Percentiles rank a stretch among this genome's conserved stretches.
These are phyloP conservation scores for Anorthoa munda DNA, from an alignment of 2,888 invertebrate genomes.

Conservation along the genomic window DNA sequence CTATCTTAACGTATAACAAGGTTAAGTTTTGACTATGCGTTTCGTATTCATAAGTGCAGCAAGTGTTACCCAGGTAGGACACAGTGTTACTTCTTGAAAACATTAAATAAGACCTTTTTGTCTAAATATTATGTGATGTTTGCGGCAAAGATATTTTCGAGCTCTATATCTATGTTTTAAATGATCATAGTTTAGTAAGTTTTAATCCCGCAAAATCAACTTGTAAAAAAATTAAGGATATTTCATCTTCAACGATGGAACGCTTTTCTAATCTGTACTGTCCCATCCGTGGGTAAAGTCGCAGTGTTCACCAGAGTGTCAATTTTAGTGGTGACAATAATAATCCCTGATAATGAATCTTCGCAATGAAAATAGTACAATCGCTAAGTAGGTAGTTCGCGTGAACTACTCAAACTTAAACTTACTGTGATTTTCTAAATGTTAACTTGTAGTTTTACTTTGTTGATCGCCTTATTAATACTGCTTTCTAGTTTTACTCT, in stretches of 20 bases:
- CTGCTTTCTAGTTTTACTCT: not conserved
- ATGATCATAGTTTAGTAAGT: not conserved
- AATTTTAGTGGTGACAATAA: not conserved
- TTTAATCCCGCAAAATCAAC: not conserved
- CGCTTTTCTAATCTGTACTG: not conserved
- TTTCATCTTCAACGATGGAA: not conserved
- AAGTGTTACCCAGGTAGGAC: not conserved
- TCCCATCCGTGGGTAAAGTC: not conserved
- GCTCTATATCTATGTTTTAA: not conserved
- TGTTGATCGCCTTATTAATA: constrained; percentile 5
- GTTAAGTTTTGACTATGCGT: not conserved
- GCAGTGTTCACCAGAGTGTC: not conserved
- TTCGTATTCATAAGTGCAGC: not conserved
- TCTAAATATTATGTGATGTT: no score
- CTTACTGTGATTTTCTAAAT: constrained; percentile 44
- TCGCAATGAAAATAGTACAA: constrained; percentile 14
- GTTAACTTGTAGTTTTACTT: constrained; percentile 25
- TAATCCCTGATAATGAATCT: not conserved
- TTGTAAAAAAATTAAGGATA: not conserved
- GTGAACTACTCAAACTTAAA: constrained; percentile 16
- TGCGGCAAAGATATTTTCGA: no score
- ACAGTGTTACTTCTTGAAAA: no score
- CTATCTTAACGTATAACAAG: no score
- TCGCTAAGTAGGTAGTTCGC: not conserved
- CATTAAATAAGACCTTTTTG: no score